These are phyloP conservation scores for Phenganax subtilis DNA, from an alignment of 92 coral and sea anemone species.

Conservation along the genomic window DNA sequence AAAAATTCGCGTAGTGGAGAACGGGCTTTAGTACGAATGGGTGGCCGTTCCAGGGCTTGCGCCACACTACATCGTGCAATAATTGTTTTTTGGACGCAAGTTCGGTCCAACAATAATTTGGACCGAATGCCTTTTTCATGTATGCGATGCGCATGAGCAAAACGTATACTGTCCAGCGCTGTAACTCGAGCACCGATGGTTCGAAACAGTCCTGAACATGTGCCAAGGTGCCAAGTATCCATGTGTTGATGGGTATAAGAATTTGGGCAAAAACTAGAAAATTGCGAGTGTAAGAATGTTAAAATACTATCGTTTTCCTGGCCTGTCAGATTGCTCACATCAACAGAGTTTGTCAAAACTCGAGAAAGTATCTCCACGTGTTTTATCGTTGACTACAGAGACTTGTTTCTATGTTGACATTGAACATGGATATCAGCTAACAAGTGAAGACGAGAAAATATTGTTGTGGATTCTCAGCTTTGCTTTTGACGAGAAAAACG, in stretches of 20 bases:
- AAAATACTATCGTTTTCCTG: constrained; percentile 78
- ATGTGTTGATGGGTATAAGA: background rate
- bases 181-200: background rate
- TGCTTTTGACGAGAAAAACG: constrained; percentile 69
- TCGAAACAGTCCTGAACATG: too few species aligned
- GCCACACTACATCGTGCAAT: too few species aligned
- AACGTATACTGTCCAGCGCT: background rate
- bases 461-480: constrained; percentile 65
- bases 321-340: constrained; percentile 69
- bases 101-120: too few species aligned
- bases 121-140: too few species aligned
- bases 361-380: constrained; percentile 49
- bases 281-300: constrained; percentile 57
- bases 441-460: constrained; percentile 44
- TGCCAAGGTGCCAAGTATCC: background rate
- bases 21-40: too few species aligned
- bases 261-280: background rate
- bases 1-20: too few species aligned
- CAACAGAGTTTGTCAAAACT: constrained; percentile 62
- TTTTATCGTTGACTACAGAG: constrained; percentile 62
- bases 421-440: constrained; percentile 51
- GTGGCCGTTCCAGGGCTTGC: too few species aligned
- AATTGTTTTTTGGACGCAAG: too few species aligned
- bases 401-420: constrained; percentile 68
- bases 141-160: background rate